Evolutionary conservation across 2,113 vertebrate species (phyloP).

Genomic region (Theristicus caerulescens): DNA sequence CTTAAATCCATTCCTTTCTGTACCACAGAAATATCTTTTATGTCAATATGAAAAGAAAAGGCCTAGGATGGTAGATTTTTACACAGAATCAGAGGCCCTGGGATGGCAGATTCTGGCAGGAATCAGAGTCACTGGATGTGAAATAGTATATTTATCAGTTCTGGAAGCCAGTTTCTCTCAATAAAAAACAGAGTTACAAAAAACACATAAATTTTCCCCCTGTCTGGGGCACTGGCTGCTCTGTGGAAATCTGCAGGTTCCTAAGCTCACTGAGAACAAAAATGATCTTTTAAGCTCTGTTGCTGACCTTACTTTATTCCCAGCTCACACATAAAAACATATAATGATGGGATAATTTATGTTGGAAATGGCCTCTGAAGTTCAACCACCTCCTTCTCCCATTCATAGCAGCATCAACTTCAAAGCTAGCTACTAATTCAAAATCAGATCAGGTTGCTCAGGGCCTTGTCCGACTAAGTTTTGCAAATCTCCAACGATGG

Average conservation of each 20-base stretch:
- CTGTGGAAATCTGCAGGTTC: neutral
- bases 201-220: neutral
- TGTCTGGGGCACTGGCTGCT: neutral
- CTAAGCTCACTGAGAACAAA: neutral
- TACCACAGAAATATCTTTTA: neutral
- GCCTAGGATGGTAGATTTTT: neutral
- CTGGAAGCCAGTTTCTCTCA: neutral
- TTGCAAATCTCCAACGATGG: fast-evolving
- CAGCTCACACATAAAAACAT: neutral
- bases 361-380: neutral
- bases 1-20: neutral
- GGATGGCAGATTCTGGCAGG: neutral
- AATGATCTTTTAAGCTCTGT: neutral
- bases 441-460: neutral
- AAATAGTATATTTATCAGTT: neutral
- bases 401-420: neutral
- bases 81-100: neutral
- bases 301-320: neutral
- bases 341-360: neutral
- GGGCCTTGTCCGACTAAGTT: neutral
- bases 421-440: neutral
- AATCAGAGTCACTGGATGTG: neutral
- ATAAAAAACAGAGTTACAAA: neutral
- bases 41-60: neutral
- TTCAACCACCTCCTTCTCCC: neutral